Evolutionary conservation across 2,113 vertebrate species (phyloP).

Genomic region (Rhodinocichla rosea): DNA sequence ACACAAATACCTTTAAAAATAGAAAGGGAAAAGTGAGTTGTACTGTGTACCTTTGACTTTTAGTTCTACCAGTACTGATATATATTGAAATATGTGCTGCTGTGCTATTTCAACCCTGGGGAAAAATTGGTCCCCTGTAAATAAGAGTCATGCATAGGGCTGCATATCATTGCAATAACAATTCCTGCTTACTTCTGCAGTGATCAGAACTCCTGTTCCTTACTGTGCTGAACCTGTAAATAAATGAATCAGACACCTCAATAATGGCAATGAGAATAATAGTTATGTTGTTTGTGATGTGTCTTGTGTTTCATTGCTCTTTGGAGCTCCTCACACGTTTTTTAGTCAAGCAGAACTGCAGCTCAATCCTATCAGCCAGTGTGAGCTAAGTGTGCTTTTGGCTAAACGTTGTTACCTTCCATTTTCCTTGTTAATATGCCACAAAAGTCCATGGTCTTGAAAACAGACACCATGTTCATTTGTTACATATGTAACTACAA

Average conservation of each 20-base stretch:
- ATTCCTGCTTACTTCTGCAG: not conserved
- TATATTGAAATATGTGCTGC: not conserved
- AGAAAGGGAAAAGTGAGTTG: not conserved
- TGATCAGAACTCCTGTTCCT: not conserved
- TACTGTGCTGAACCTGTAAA: constrained; percentile 4
- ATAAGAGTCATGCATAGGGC: not conserved
- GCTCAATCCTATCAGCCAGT: not conserved
- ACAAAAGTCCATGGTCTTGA: not conserved
- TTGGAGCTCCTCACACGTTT: not conserved
- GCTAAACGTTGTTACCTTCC: not conserved
- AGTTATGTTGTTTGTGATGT: not conserved
- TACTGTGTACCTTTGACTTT: not conserved
- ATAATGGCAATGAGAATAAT: not conserved
- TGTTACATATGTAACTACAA: not conserved
- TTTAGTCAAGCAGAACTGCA: not conserved
- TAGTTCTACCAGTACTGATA: not conserved
- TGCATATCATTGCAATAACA: not conserved
- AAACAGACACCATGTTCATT: not conserved
- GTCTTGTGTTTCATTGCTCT: not conserved
- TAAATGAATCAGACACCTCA: constrained; percentile 47
- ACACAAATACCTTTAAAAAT: not conserved
- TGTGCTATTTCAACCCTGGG: not conserved
- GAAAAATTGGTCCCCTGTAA: not conserved
- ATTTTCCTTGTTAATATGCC: not conserved
- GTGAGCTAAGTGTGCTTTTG: not conserved